A percentile compares a stretch with the other conserved stretches of the same genome.
phyloP scores from a whole-genome alignment of 2,113 vertebrate species.

The Eptesicus fuscus region DNA sequence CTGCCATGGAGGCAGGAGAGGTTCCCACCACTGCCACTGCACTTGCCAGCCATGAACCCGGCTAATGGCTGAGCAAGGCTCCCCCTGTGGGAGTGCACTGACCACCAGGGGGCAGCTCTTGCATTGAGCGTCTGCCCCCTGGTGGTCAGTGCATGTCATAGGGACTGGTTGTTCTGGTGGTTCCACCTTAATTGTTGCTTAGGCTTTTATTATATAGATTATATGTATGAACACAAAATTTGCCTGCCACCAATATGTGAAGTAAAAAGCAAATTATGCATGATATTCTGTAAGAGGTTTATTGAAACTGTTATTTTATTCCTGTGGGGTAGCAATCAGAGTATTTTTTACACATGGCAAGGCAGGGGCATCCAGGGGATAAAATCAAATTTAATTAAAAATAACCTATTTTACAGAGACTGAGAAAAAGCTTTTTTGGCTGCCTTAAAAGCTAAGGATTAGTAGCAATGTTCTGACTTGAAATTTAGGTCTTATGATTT shows the following conservation, averaged over 20 bases:
- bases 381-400: not conserved
- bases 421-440: conserved; percentile 14
- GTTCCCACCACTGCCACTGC: too few relatives aligned
- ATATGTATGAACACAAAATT: not conserved
- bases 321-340: not conserved
- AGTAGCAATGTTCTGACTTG: conserved; percentile 56
- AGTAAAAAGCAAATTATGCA: not conserved
- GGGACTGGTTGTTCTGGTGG: too few relatives aligned
- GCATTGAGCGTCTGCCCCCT: too few relatives aligned
- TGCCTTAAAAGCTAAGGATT: conserved; percentile 58
- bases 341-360: not conserved
- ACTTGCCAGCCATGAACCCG: too few relatives aligned
- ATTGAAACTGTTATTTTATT: not conserved
- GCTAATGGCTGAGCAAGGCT: too few relatives aligned
- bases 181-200: too few relatives aligned
- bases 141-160: too few relatives aligned
- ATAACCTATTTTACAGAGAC: not conserved
- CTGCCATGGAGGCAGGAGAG: too few relatives aligned
- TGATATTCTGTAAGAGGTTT: not conserved
- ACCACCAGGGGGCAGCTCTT: too few relatives aligned
- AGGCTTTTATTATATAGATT: too few relatives aligned
- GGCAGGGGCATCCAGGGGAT: not conserved
- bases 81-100: too few relatives aligned
- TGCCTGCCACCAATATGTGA: not conserved
- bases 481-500: conserved; percentile 68